Base-by-base conservation (phyloP, 2,113 vertebrate genomes). In the Sander lucioperca region DNA sequence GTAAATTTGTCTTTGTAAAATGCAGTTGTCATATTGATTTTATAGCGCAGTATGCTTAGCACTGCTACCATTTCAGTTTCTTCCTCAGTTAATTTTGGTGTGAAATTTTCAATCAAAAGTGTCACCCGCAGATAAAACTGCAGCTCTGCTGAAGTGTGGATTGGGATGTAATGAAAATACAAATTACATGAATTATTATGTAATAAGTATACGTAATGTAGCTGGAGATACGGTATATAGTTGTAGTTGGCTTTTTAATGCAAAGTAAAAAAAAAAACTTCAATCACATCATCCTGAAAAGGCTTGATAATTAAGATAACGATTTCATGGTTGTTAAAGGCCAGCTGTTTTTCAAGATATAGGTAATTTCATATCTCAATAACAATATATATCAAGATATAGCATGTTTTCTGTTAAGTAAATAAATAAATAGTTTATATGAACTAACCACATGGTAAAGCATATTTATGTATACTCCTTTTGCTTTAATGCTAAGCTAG, bases 111-210 rank as follows among this genome's bases (percentile, higher is more conserved):
- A 33, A 33, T 6, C 33, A 76, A 77, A 83, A 80, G 56, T 71
- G 61, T 75, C 79, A 70, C 33, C 18, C 3, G 3, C 27, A 73
- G 74, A 82, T 69, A 63, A 85, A 79, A 67, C 36, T 57, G 78
- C 69, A 63, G 50, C 79, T 67, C 50, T 61, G 62, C 10, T 73
- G 0, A 33, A 76, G 70, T 73, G 51, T 39, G 57, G 25, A 62
- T 59, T 39, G 47, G 27, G 64, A 75, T 78, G 30, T 63, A 73
- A 84, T 86, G 62, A 73, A 85, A 90, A 89, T 86, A 68, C 53
- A 58, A 90, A 89, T 82, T 1, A n/a, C 57, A 67, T 80, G n/a
- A 61, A 82, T 89, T 56, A 27, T 68, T 73, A 75, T 66, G 7
- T 71, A 48, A 51, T 81, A 80, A 76, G 59, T 63, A 48, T 18